Conservation (phyloP, 2,113 vertebrate genomes). For the Scolopax mira region DNA sequence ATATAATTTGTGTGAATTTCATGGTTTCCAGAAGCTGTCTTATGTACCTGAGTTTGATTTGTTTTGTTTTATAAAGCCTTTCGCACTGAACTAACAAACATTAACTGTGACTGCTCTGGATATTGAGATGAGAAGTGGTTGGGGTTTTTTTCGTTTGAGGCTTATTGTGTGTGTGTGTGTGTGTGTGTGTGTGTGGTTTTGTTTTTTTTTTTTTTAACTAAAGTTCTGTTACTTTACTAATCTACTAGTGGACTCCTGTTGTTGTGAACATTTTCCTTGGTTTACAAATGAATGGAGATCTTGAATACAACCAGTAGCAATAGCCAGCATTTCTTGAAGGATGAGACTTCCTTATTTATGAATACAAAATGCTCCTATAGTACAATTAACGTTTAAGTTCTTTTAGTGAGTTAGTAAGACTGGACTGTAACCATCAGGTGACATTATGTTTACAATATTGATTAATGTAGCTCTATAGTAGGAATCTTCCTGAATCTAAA, state of each 20-base stretch:
- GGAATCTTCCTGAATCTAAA: neutral
- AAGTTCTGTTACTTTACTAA: neutral
- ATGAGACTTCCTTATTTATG: neutral
- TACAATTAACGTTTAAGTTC: neutral
- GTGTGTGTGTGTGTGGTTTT: neutral
- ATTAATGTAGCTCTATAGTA: neutral
- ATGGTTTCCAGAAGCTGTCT: neutral
- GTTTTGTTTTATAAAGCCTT: neutral
- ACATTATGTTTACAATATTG: neutral
- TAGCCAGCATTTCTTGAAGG: neutral
- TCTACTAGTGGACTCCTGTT: neutral
- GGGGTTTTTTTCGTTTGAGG: neutral
- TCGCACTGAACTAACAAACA: neutral
- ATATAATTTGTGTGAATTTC: neutral
- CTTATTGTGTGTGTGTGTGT: neutral
- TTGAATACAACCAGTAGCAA: neutral
- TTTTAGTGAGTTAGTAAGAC: neutral
- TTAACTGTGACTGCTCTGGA: neutral
- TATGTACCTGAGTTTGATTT: neutral
- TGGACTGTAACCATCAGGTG: neutral
- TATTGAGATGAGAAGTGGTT: neutral
- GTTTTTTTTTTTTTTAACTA: neutral
- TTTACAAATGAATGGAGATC: fast-evolving
- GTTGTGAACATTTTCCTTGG: neutral
- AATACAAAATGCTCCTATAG: neutral